Conservation (phyloP, 1,140 invertebrate genomes). For the Vanessa tameamea region DNA sequence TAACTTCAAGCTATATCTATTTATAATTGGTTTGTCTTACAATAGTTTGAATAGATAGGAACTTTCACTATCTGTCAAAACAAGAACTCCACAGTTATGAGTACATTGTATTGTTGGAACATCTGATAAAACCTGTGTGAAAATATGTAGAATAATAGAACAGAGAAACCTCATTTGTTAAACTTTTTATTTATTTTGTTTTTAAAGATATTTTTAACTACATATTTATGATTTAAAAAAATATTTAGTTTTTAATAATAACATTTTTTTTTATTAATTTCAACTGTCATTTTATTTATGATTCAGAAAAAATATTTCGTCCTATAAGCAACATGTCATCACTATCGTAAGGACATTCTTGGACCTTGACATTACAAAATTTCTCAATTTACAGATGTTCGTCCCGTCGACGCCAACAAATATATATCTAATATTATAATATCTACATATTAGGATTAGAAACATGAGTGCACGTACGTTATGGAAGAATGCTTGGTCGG, state of each 20-base stretch:
- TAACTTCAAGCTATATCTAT: not conserved
- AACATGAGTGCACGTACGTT: conserved; percentile 47
- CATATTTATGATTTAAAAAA: not conserved
- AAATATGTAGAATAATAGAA: conserved; percentile 31
- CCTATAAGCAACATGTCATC: not conserved
- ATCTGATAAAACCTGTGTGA: conserved; percentile 39
- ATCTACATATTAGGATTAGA: conserved; percentile 3
- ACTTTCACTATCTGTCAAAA: conserved; percentile 41
- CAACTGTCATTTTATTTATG: not conserved
- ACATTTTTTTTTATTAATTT: not conserved
- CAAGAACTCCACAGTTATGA: conserved; percentile 10
- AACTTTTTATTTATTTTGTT: not conserved
- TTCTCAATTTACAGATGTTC: conserved; percentile 15
- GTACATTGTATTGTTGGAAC: conserved; percentile 17
- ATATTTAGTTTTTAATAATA: not conserved
- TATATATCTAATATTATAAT: not conserved
- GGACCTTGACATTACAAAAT: conserved; percentile 26
- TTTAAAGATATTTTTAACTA: not conserved
- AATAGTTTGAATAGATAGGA: conserved; percentile 15
- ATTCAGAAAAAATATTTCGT: not conserved
- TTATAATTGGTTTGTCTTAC: conserved; percentile 4
- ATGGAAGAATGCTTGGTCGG: conserved; percentile 50
- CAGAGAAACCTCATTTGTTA: conserved; percentile 13
- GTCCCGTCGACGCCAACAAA: not conserved
- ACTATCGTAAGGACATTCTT: conserved; percentile 26